Percentiles rank a stretch among this genome's conserved stretches.
These are phyloP conservation scores for Phthorimaea operculella DNA, from an alignment of 1,140 invertebrate genomes.

Conservation along the genomic window DNA sequence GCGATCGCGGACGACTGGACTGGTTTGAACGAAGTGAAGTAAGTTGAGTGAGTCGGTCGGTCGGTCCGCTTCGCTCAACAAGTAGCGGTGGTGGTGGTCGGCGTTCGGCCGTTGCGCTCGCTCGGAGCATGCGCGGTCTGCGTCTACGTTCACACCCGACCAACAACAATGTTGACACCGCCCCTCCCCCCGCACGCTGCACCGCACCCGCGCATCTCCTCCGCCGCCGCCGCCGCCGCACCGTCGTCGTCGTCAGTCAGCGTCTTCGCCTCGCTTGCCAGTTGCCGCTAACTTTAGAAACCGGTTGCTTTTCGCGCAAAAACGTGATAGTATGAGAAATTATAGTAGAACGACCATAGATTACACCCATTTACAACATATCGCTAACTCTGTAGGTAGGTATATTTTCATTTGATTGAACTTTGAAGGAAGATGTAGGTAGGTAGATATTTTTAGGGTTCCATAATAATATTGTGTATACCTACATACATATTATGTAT, in stretches of 20 bases:
- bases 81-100: conserved; percentile 49
- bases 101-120: conserved; percentile 30
- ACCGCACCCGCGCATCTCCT: conserved; percentile 7
- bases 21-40: conserved; percentile 43
- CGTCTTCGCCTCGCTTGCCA: not conserved
- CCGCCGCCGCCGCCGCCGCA: not conserved
- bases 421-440: too few species aligned
- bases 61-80: conserved; percentile 48
- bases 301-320: conserved; percentile 48
- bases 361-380: too few species aligned
- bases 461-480: too few species aligned
- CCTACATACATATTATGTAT: too few species aligned
- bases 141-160: conserved; percentile 52
- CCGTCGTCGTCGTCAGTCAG: not conserved
- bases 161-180: conserved; percentile 38
- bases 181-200: conserved; percentile 2
- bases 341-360: too few species aligned
- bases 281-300: conserved; percentile 27
- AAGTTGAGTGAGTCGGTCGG: too few species aligned
- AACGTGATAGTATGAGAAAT: conserved; percentile 22
- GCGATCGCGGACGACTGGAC: conserved; percentile 58
- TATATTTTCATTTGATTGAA: too few species aligned
- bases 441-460: too few species aligned
- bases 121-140: conserved; percentile 55
- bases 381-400: too few species aligned